These are phyloP conservation scores for Pollenia labialis DNA, from an alignment of 2,888 invertebrate genomes.

Conservation along the genomic window DNA sequence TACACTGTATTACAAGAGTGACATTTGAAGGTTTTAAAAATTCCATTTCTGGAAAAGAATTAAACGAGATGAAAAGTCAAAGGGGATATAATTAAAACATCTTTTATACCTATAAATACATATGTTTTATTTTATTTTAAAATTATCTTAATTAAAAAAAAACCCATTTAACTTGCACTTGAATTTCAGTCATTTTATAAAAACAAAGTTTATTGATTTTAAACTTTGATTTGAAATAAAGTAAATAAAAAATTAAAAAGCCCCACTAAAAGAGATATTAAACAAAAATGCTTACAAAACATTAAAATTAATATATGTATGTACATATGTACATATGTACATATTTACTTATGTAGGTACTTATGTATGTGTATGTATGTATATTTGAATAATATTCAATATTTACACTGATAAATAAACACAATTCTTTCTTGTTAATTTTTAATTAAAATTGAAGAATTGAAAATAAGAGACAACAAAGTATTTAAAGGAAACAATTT, in stretches of 20 bases:
- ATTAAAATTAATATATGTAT: slow-evolving; percentile 3
- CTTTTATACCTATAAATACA: too few species aligned
- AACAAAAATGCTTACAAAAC: neutral
- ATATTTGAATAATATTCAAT: slow-evolving; percentile 44
- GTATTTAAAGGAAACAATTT: slow-evolving; percentile 20
- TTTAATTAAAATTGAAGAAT: slow-evolving; percentile 46
- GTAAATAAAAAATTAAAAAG: slow-evolving; percentile 8
- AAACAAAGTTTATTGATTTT: neutral
- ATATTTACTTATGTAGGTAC: too few species aligned
- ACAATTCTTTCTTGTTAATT: slow-evolving; percentile 19
- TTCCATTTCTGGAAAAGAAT: too few species aligned
- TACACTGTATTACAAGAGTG: too few species aligned
- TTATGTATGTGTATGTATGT: neutral
- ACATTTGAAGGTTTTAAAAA: too few species aligned
- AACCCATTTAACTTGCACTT: neutral
- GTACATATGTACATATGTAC: too few species aligned
- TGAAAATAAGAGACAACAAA: slow-evolving; percentile 41
- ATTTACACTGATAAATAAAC: slow-evolving; percentile 61
- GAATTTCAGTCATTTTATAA: neutral
- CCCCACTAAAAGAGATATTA: neutral
- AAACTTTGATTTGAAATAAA: neutral
- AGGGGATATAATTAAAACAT: too few species aligned
- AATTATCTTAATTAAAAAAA: too few species aligned
- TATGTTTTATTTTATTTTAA: too few species aligned
- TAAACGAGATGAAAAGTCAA: too few species aligned